Base-by-base conservation (phyloP, 1,140 invertebrate species). In the Neodiprion fabricii region DNA sequence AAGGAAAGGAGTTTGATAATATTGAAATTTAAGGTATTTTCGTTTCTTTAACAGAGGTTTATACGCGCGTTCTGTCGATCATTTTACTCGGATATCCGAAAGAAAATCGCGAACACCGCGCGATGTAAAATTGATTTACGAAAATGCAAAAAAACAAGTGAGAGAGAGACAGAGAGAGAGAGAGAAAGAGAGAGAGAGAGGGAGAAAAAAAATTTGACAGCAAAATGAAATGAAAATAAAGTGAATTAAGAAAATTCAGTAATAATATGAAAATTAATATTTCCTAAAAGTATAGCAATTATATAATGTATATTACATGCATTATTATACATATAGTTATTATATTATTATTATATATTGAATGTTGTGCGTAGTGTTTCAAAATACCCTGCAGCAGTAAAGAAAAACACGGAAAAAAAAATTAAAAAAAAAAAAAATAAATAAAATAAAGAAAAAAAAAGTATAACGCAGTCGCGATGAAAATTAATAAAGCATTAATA, bases 351-450 rank as follows among this genome's bases (percentile, higher is more conserved):
- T 80, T 75, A 80, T 83, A 83, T 85, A 86, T 87, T 87, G 76
- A 85, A 85, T 86, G 84, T 88, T 87, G 86, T 88, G 85, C 79
- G 83, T 85, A 85, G 81, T 82, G 79, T 83, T 85, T 85, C 84
- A 71, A 80, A 79, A 72, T 66, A 74, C 77, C 78, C 74, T 75
- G 76, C 76, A 73, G 50, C 67, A 53, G 70, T 40, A 70, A 79
- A 74, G 75, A 28, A 69, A 69, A 69, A 73, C 49, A 71, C 75
- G 53, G 76, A 73, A 69, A 76, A 67, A 11, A 72, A 70, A 70
- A 74, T 17, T 68, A 72, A 69, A 48, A 14, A 61, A 61, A 77
- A 79, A 67, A 78, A 77, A 75, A 74, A 73, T 68, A 28, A 66
- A 78, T 23, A 76, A 48, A 76, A 48, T 68, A 14, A 53, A 70